A percentile compares a stretch with the other conserved stretches of the same genome.
phyloP scores from a whole-genome alignment of 2,888 invertebrate genomes.

The Galerucella nymphaeae region DNA sequence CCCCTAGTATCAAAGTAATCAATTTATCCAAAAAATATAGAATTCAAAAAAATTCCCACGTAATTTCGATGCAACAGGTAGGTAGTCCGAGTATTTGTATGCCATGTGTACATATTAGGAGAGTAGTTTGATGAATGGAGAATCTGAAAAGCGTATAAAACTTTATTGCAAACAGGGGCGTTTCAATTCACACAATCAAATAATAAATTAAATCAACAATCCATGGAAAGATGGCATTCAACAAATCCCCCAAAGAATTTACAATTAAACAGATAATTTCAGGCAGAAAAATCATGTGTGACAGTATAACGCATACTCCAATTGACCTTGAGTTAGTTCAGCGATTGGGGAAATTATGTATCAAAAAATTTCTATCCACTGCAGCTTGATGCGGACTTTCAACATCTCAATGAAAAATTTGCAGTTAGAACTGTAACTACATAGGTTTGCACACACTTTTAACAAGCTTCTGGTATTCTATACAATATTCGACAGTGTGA shows the following conservation, averaged over 20 bases:
- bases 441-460: too few relatives aligned
- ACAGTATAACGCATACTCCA: too few relatives aligned
- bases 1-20: background rate
- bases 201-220: background rate
- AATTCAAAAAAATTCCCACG: conserved; percentile 9
- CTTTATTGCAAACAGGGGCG: conserved; percentile 9
- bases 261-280: background rate
- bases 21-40: conserved; percentile 11
- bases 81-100: conserved; percentile 13
- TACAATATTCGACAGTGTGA: too few relatives aligned
- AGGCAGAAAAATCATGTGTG: too few relatives aligned
- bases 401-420: too few relatives aligned
- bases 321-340: too few relatives aligned
- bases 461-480: too few relatives aligned
- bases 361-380: too few relatives aligned
- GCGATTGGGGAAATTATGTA: too few relatives aligned
- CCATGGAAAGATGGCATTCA: background rate
- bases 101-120: conserved; percentile 5
- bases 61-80: conserved; percentile 11
- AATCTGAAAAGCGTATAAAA: background rate
- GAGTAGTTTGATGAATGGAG: conserved; percentile 10
- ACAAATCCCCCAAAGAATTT: background rate
- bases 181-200: background rate
- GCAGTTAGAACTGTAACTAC: too few relatives aligned
- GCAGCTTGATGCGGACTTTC: too few relatives aligned